Conservation (phyloP, 30 jellyfish, hydroid and myxozoan species). For the Aurelia coerulea region DNA sequence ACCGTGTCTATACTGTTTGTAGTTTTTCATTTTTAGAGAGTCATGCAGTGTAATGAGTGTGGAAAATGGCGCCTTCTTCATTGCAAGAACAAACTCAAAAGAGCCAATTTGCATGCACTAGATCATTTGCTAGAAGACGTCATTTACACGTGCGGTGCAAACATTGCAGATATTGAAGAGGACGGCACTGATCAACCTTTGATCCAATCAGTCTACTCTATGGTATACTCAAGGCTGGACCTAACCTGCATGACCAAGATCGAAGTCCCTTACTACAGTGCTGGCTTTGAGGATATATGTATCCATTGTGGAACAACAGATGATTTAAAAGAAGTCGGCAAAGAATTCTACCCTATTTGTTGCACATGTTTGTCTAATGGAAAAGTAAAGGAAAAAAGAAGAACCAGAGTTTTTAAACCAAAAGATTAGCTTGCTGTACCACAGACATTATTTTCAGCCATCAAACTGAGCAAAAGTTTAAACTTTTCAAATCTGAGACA, state of each 20-base stretch:
- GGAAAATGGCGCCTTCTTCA: constrained; percentile 6
- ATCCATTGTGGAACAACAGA: not conserved
- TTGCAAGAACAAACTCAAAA: not conserved
- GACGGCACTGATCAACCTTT: not conserved
- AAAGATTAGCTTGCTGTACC: not conserved
- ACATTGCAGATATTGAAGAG: not conserved
- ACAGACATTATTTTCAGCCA: too few species aligned
- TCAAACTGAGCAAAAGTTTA: too few species aligned
- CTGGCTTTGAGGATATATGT: not conserved
- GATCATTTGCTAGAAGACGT: constrained; percentile 17
- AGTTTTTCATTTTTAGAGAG: not conserved
- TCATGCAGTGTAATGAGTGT: constrained; percentile 19
- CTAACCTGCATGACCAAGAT: not conserved
- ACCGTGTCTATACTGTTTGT: too few species aligned
- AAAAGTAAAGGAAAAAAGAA: not conserved
- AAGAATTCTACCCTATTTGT: not conserved
- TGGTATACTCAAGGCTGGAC: not conserved
- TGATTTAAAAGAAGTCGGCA: not conserved
- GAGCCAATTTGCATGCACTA: not conserved
- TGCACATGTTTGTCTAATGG: not conserved
- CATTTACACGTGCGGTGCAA: constrained; percentile 11
- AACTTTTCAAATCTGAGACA: too few species aligned
- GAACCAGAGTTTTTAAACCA: not conserved
- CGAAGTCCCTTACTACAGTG: not conserved
- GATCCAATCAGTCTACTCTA: not conserved